A percentile compares a stretch with the other conserved stretches of the same genome.
These are phyloP conservation scores for Amblyteles armatorius DNA, from an alignment of 2,888 invertebrate species.

Conservation along the genomic window DNA sequence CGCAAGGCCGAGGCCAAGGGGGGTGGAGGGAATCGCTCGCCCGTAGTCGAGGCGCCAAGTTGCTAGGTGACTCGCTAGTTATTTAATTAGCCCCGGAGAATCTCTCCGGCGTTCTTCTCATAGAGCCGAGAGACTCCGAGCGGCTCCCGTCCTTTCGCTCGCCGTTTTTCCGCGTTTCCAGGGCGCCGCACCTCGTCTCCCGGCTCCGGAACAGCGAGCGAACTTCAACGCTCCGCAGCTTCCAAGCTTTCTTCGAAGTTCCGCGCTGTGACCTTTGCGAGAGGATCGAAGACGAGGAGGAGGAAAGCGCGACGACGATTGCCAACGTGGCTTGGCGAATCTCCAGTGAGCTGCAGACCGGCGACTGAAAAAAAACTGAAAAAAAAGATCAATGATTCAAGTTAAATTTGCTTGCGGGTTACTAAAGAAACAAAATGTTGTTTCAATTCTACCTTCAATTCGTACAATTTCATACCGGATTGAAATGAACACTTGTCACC, in stretches of 20 bases:
- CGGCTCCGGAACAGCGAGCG: neutral
- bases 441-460: no score
- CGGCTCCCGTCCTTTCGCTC: conserved; percentile 53
- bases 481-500: no score
- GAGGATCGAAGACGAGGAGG: neutral
- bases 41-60: conserved; percentile 80
- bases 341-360: conserved; percentile 23
- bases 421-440: no score
- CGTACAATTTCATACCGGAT: no score
- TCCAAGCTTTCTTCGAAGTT: conserved; percentile 42
- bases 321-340: conserved; percentile 42
- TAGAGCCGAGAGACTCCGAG: conserved; percentile 20
- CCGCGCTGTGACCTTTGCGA: conserved; percentile 25
- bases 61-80: conserved; percentile 82
- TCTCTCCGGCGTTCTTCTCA: conserved; percentile 72
- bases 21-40: conserved; percentile 63
- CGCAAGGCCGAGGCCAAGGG: conserved; percentile 1
- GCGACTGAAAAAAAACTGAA: neutral
- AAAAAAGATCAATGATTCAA: no score
- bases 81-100: conserved; percentile 82
- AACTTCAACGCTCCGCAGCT: conserved; percentile 14
- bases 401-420: no score
- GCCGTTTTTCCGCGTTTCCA: conserved; percentile 69
- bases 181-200: neutral
- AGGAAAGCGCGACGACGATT: conserved; percentile 22